Evolutionary conservation across 2,888 invertebrate species (phyloP).

Genomic region (Apodemia hepburni): DNA sequence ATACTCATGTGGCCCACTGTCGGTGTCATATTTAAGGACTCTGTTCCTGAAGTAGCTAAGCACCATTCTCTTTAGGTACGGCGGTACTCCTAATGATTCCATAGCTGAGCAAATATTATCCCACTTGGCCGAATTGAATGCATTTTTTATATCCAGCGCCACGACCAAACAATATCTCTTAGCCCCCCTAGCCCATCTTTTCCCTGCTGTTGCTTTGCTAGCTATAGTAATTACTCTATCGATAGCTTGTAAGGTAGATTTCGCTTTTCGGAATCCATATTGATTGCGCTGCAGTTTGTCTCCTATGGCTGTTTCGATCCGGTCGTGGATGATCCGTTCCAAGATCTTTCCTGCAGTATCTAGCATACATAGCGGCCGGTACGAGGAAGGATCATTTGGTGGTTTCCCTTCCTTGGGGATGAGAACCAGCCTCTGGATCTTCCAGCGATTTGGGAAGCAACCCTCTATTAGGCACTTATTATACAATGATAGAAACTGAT

Average conservation of each 20-base stretch:
- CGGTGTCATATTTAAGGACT: slow-evolving; percentile 1
- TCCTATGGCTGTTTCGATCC: slow-evolving; percentile 13
- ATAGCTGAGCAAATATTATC: background rate
- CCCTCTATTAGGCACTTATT: no score
- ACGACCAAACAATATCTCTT: slow-evolving; percentile 19
- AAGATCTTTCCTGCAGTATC: background rate
- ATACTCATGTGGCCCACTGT: background rate
- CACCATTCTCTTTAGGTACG: background rate
- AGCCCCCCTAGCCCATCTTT: slow-evolving; percentile 19
- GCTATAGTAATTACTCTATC: background rate
- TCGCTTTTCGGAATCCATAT: background rate
- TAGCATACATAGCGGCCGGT: background rate
- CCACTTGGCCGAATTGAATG: slow-evolving; percentile 21
- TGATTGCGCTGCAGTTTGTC: no score
- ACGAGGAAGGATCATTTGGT: no score
- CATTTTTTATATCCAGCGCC: slow-evolving; percentile 21
- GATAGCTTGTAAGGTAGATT: background rate
- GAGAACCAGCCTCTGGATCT: no score
- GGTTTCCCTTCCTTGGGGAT: no score
- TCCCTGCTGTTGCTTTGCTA: background rate
- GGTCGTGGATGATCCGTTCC: slow-evolving; percentile 12
- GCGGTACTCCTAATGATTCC: background rate
- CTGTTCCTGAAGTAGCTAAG: background rate
- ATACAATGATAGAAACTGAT: no score
- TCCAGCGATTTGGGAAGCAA: no score